Conservation (phyloP, 2,113 vertebrate species). For the Dasyurus viverrinus region DNA sequence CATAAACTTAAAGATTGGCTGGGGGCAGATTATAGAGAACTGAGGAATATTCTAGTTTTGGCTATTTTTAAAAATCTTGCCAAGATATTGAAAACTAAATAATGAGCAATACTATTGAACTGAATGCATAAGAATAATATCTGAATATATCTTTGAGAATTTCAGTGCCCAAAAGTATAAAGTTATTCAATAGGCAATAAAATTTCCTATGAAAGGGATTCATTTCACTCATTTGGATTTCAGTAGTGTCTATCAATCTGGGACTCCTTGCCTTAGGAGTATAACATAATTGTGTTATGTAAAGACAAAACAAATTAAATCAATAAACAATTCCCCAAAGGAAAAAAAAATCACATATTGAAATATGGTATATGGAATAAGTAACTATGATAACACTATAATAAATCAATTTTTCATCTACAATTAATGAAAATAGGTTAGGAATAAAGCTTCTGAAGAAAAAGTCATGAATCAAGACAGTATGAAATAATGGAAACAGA, state of each 20-base stretch:
- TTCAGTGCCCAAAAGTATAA: neutral
- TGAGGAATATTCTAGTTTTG: neutral
- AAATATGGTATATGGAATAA: constrained; percentile 29
- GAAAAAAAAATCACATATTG: constrained; percentile 15
- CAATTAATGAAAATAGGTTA: constrained; percentile 20
- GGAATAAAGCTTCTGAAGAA: neutral
- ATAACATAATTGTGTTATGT: neutral
- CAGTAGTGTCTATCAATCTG: neutral
- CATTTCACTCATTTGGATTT: constrained; percentile 32
- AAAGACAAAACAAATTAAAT: constrained; percentile 33
- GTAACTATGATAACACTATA: constrained; percentile 1
- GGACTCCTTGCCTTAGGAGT: constrained; percentile 22
- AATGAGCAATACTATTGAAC: neutral
- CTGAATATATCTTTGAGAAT: constrained; percentile 2
- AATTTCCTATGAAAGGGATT: constrained; percentile 5
- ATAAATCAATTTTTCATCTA: neutral
- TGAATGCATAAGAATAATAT: neutral
- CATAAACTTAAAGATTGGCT: neutral
- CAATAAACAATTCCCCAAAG: constrained; percentile 24
- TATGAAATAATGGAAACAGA: neutral
- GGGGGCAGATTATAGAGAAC: neutral
- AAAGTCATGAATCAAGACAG: neutral
- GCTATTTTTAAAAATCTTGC: neutral
- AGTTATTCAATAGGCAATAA: constrained; percentile 19
- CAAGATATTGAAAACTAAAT: constrained; percentile 24